These are phyloP conservation scores for Odontesthes bonariensis DNA, from an alignment of 2,113 vertebrate species.

Conservation along the genomic window DNA sequence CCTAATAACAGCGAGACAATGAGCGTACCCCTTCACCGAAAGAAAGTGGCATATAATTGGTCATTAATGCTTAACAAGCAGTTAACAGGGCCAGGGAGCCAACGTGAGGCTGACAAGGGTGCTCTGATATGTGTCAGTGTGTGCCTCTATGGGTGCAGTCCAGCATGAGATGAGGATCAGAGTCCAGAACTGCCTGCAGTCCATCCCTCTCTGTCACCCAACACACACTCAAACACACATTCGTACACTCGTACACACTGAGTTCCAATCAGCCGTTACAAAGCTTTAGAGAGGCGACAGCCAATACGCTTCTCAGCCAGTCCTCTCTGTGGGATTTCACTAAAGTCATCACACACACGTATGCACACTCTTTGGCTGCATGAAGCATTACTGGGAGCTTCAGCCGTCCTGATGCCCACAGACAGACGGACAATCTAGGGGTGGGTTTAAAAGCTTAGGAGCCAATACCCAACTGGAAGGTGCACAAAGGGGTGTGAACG, in stretches of 20 bases:
- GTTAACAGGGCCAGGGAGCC: conserved; percentile 44
- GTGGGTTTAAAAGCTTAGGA: conserved; percentile 68
- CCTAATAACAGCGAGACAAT: conserved; percentile 49
- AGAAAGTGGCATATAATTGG: conserved; percentile 70
- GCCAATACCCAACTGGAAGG: conserved; percentile 65
- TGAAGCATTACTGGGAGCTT: conserved; percentile 53
- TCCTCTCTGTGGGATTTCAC: conserved; percentile 61
- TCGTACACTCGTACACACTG: conserved; percentile 8
- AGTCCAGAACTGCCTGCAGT: conserved; percentile 41
- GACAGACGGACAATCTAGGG: conserved; percentile 63
- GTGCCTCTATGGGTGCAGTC: conserved; percentile 27
- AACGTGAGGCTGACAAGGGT: conserved; percentile 12
- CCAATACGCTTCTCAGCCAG: conserved; percentile 60
- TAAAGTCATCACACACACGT: conserved; percentile 44
- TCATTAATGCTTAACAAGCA: conserved; percentile 70
- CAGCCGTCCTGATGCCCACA: conserved; percentile 59
- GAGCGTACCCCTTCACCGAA: conserved; percentile 51
- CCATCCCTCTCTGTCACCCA: conserved; percentile 48
- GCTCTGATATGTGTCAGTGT: conserved; percentile 24
- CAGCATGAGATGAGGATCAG: conserved; percentile 59
- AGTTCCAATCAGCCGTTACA: conserved; percentile 50
- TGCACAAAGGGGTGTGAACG: conserved; percentile 51
- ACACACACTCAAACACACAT: conserved; percentile 35
- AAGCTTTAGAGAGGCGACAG: conserved; percentile 50
- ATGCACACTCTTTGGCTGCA: conserved; percentile 40